Base-by-base conservation (phyloP, 2,888 invertebrate genomes). In the Zaprionus obscuricornis region DNA sequence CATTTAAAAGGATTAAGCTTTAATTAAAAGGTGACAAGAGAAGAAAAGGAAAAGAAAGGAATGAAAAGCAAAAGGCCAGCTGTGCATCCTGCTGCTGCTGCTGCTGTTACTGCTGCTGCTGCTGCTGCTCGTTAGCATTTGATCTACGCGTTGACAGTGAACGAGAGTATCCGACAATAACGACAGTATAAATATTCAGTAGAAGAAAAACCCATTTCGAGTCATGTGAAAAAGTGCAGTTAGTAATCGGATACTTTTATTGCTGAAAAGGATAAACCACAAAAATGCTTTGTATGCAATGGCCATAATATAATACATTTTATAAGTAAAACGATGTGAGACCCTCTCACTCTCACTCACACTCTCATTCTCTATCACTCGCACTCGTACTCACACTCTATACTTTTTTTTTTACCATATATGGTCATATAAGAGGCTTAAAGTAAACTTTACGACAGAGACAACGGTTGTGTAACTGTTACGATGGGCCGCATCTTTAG, bases 201-300 rank as follows among this genome's bases (percentile, higher is more conserved):
- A n/a, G n/a, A n/a, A n/a, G n/a, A n/a, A 2, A 11, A 24, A 37
- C 6, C 5, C 6, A 24, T 20, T 16, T 16, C 17, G n/a, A 24
- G 57, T 39, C 43, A 70, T 66, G 70, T 70, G 68, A 70, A 74
- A 77, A 84, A 85, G 70, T 81, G 85, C 87, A 88, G 86, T 88
- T 87, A 86, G 88, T 88, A 88, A 88, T 87, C 77, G 85, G 88
- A 88, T 88, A 88, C 78, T 88, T 88, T 88, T 88, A 88, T 88
- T 88, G 88, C 87, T 87, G 87, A 88, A 87, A n/a, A 87, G 88
- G 86, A 87, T 88, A 87, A 87, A 88, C 86, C 85, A 60, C 86
- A 87, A 75, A n/a, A 84, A 78, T 77, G 81, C 71, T 75, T 72
- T 74, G 76, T 81, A 67, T 76, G 57, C 66, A 46, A 52, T 70